A percentile compares a stretch with the other conserved stretches of the same genome.
These are phyloP conservation scores for Ptychadena robeensis DNA, from an alignment of 2,797 vertebrate genomes.

Conservation along the genomic window DNA sequence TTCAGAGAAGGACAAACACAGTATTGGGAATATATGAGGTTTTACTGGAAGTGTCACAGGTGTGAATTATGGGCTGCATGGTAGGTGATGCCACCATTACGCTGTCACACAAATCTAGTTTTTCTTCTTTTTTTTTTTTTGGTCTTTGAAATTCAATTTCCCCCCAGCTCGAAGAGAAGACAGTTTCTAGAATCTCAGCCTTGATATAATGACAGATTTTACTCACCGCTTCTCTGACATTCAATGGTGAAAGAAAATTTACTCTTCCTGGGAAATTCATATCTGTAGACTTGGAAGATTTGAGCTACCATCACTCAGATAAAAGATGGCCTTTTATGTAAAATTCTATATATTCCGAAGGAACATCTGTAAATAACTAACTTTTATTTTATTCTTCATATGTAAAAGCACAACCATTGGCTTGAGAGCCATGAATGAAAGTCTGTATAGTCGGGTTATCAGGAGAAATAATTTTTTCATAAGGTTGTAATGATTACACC, in stretches of 20 bases:
- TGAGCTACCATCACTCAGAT: constrained; percentile 55
- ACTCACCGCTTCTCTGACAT: constrained; percentile 63
- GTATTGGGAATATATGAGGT: constrained; percentile 5
- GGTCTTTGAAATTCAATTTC: constrained; percentile 71
- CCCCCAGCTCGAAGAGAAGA: constrained; percentile 65
- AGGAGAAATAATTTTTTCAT: background rate
- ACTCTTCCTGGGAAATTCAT: constrained; percentile 62
- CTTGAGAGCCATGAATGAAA: background rate
- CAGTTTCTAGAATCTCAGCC: constrained; percentile 68
- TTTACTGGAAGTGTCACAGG: constrained; percentile 10
- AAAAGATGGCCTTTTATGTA: background rate
- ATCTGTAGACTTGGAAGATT: constrained; percentile 63
- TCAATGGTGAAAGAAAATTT: constrained; percentile 63
- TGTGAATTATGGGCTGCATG: constrained; percentile 59
- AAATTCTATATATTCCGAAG: background rate
- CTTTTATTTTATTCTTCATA: background rate
- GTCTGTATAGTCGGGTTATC: background rate
- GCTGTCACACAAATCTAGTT: constrained; percentile 68
- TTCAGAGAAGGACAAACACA: background rate
- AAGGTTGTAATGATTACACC: background rate
- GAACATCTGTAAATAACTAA: background rate
- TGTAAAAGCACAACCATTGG: background rate
- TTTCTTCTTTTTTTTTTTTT: constrained; percentile 65
- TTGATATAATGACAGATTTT: constrained; percentile 66
- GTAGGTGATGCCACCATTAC: constrained; percentile 65